These are phyloP conservation scores for Parasteatoda lunata DNA, from an alignment of 2,888 invertebrate genomes.

Conservation along the genomic window DNA sequence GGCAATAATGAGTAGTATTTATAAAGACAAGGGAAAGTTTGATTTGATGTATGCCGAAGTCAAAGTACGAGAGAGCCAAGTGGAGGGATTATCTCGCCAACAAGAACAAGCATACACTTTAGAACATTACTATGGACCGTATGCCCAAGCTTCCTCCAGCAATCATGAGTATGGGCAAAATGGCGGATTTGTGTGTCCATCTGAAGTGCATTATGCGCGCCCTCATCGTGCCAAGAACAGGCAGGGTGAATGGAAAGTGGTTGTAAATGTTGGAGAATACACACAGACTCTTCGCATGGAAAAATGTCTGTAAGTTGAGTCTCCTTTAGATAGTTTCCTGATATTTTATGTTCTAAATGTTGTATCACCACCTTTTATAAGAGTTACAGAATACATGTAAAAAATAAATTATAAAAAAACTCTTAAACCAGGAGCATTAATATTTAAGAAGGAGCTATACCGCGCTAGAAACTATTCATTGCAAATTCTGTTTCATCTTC, in stretches of 20 bases:
- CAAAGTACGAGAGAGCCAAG: constrained; percentile 78
- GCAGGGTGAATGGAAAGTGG: constrained; percentile 88
- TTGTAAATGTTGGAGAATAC: constrained; percentile 86
- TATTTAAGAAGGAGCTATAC: too few relatives aligned
- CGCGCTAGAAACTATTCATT: too few relatives aligned
- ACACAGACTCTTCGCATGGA: constrained; percentile 87
- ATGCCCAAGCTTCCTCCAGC: constrained; percentile 22
- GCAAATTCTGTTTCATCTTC: too few relatives aligned
- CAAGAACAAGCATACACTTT: constrained; percentile 76
- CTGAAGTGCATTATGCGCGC: constrained; percentile 84
- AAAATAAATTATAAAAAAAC: too few relatives aligned
- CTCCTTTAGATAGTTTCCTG: neutral
- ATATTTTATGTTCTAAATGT: neutral
- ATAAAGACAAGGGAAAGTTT: constrained; percentile 80
- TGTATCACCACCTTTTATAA: neutral
- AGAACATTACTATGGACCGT: constrained; percentile 72
- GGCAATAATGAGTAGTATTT: constrained; percentile 73
- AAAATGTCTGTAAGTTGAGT: constrained; percentile 83
- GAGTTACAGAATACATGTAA: too few relatives aligned
- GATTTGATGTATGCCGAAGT: constrained; percentile 83
- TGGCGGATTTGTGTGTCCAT: constrained; percentile 86
- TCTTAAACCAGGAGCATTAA: too few relatives aligned
- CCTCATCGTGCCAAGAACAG: constrained; percentile 85
- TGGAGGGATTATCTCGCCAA: constrained; percentile 78
- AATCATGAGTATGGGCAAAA: constrained; percentile 77